phyloP scores from a whole-genome alignment of 2,888 invertebrate genomes.

The Stenodera caucasica region DNA sequence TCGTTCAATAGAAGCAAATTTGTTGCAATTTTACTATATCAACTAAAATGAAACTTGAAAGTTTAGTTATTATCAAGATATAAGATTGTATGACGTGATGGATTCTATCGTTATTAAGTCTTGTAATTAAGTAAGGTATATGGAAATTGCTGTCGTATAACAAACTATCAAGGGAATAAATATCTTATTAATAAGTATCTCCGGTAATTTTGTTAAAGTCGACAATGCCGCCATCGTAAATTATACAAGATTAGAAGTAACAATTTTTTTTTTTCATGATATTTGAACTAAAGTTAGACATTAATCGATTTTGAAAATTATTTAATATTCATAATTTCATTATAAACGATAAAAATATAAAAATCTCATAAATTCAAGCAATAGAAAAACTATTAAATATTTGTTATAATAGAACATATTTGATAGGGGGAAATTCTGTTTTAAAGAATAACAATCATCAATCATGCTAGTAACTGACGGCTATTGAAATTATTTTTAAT shows the following conservation, averaged over 20 bases:
- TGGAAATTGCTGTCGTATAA: slow-evolving; percentile 8
- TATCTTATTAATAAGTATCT: slow-evolving; percentile 4
- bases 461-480: background rate
- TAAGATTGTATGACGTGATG: background rate
- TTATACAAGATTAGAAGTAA: background rate
- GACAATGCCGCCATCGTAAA: background rate
- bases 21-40: background rate
- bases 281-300: too few relatives aligned
- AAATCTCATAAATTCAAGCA: background rate
- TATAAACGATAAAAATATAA: background rate
- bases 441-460: background rate
- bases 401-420: background rate
- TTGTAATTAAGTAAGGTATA: slow-evolving; percentile 3
- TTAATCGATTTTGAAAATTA: too few relatives aligned
- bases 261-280: background rate
- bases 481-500: background rate
- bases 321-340: too few relatives aligned
- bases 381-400: background rate
- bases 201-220: background rate
- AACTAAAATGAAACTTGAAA: background rate
- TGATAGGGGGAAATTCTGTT: background rate
- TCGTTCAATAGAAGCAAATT: background rate
- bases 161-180: background rate
- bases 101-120: background rate
- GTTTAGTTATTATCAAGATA: background rate